Percentiles rank a stretch among this genome's conserved stretches.
Evolutionary conservation across 1,140 invertebrate genomes (phyloP).

Genomic region (Drosophila mayri): DNA sequence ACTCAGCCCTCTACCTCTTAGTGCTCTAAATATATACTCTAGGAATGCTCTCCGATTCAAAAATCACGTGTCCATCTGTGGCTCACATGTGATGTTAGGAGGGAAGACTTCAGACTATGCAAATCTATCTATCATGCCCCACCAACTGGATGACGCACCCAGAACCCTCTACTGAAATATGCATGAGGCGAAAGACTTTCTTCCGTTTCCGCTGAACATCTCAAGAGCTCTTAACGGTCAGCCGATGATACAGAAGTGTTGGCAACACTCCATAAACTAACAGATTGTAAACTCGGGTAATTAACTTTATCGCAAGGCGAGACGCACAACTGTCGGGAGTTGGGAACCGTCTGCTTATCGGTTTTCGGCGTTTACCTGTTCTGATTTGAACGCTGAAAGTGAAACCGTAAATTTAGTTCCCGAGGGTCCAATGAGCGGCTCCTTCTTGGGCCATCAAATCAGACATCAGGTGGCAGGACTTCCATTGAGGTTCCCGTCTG

Average conservation of each 20-base stretch:
- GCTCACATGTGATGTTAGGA: constrained; percentile 39
- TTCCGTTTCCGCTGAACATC: constrained; percentile 65
- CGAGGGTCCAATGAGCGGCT: constrained; percentile 30
- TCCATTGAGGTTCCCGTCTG: constrained; percentile 41
- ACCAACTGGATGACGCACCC: constrained; percentile 28
- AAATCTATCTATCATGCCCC: constrained; percentile 36
- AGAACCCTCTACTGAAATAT: constrained; percentile 62
- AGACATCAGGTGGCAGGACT: constrained; percentile 76
- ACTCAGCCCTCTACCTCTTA: not conserved
- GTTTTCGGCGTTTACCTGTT: constrained; percentile 58
- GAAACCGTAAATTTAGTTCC: constrained; percentile 73
- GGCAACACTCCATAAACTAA: constrained; percentile 75
- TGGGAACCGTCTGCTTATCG: constrained; percentile 29
- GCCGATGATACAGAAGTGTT: constrained; percentile 57
- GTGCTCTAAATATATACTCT: constrained; percentile 49
- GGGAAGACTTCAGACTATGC: constrained; percentile 49
- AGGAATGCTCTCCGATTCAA: too few species aligned
- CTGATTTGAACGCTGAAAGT: constrained; percentile 76
- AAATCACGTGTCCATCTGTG: constrained; percentile 54
- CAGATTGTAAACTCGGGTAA: constrained; percentile 56
- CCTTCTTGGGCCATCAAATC: constrained; percentile 60
- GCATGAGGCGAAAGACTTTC: constrained; percentile 75
- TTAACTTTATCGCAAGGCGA: constrained; percentile 71
- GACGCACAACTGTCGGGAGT: constrained; percentile 62
- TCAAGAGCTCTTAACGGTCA: constrained; percentile 36